phyloP scores from a whole-genome alignment of 2,797 vertebrate species.

The Carapus acus region DNA sequence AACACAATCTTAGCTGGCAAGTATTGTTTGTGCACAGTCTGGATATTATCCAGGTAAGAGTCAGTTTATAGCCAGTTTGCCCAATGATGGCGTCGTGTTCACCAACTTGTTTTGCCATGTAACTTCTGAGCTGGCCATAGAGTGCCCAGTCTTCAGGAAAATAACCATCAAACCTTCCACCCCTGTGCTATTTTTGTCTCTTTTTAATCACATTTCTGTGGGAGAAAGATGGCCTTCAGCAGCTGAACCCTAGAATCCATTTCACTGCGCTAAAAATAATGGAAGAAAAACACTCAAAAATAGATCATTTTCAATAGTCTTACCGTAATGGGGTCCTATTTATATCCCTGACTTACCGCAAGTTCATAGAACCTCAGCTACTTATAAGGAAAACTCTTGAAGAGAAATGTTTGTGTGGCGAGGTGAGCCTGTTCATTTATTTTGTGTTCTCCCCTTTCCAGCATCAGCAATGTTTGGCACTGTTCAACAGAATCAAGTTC shows the following conservation, averaged over 20 bases:
- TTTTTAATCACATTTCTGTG: conserved; percentile 16
- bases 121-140: no score
- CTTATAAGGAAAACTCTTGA: no score
- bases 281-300: conserved; percentile 1
- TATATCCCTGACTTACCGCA: not conserved
- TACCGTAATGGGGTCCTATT: conserved; percentile 17
- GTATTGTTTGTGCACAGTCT: no score
- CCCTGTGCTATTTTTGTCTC: not conserved
- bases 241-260: conserved; percentile 23
- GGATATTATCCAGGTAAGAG: no score
- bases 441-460: conserved; percentile 60
- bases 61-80: no score
- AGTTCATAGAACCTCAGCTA: conserved; percentile 8
- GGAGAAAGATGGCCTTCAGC: conserved; percentile 32
- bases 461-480: conserved; percentile 96
- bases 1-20: no score
- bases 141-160: conserved; percentile 1
- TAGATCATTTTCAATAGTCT: conserved; percentile 16
- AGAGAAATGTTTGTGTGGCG: conserved; percentile 17
- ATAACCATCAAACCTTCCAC: not conserved
- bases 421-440: conserved; percentile 8
- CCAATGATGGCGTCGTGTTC: no score
- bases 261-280: conserved; percentile 12
- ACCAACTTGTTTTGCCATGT: no score
- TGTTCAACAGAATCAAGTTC: conserved; percentile 98